Conservation (phyloP, 2,888 invertebrate species). For the Acronicta aceris region DNA sequence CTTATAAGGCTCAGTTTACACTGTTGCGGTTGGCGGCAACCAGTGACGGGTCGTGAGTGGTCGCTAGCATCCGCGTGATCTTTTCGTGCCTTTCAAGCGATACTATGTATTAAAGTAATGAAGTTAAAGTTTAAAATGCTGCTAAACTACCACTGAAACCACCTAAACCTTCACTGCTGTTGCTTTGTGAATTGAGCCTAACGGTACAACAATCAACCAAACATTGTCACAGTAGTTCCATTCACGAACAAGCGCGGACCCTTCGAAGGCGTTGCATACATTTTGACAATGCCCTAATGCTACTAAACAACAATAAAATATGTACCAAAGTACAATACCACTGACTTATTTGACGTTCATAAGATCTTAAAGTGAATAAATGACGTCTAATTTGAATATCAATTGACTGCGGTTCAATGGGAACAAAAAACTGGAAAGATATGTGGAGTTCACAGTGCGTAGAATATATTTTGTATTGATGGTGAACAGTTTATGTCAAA, state of each 20-base stretch:
- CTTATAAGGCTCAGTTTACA: too few species aligned
- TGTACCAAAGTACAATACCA: constrained; percentile 38
- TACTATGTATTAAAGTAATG: too few species aligned
- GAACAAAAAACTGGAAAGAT: constrained; percentile 36
- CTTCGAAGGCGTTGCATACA: constrained; percentile 33
- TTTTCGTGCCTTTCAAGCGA: too few species aligned
- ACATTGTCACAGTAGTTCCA: constrained; percentile 51
- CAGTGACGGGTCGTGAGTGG: too few species aligned
- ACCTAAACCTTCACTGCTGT: too few species aligned
- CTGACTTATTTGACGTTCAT: constrained; percentile 53
- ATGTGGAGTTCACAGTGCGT: constrained; percentile 39
- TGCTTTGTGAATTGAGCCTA: neutral
- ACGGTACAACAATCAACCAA: constrained; percentile 16
- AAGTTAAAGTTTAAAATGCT: neutral
- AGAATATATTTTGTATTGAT: constrained; percentile 51
- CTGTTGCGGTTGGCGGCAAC: too few species aligned
- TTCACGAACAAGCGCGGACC: constrained; percentile 21
- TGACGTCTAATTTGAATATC: constrained; percentile 57
- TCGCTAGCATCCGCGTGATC: too few species aligned
- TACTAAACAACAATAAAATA: constrained; percentile 54
- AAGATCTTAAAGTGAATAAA: constrained; percentile 54
- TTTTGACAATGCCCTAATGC: constrained; percentile 41
- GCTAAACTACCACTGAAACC: too few species aligned
- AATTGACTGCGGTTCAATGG: constrained; percentile 46
- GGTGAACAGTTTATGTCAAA: constrained; percentile 42